These are phyloP conservation scores for Hartigia nigra DNA, from an alignment of 2,888 invertebrate species.

Conservation along the genomic window DNA sequence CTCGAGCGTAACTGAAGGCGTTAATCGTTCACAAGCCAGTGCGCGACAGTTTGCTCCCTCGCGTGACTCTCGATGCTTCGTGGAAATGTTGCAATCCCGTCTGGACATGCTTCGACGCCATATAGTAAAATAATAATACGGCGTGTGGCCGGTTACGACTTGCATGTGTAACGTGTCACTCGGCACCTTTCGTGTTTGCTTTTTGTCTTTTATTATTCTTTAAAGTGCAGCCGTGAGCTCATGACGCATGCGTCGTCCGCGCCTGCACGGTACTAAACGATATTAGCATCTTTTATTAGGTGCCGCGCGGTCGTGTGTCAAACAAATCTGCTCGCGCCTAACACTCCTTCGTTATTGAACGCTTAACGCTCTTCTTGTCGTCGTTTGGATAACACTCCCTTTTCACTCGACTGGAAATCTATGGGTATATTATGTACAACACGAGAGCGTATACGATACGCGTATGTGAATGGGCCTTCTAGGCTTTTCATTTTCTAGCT, in stretches of 20 bases:
- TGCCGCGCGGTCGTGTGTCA: slow-evolving; percentile 51
- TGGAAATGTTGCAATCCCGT: background rate
- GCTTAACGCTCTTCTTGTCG: slow-evolving; percentile 24
- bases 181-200: background rate
- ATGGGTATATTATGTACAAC: background rate
- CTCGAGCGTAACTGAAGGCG: background rate
- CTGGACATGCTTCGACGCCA: background rate
- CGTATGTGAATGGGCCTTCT: background rate
- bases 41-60: background rate
- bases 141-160: background rate
- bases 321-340: slow-evolving; percentile 50
- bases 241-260: background rate
- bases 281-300: slow-evolving; percentile 57
- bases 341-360: slow-evolving; percentile 43
- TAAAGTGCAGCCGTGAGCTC: background rate
- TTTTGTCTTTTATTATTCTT: background rate
- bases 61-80: background rate
- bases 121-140: background rate
- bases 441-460: background rate
- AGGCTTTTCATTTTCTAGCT: background rate
- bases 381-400: background rate
- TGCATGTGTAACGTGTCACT: slow-evolving; percentile 2
- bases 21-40: background rate
- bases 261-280: slow-evolving; percentile 27
- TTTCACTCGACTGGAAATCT: background rate